A percentile compares a stretch with the other conserved stretches of the same genome.
These are phyloP conservation scores for Macrocentrus cingulum DNA, from an alignment of 1,140 invertebrate species.

Conservation along the genomic window DNA sequence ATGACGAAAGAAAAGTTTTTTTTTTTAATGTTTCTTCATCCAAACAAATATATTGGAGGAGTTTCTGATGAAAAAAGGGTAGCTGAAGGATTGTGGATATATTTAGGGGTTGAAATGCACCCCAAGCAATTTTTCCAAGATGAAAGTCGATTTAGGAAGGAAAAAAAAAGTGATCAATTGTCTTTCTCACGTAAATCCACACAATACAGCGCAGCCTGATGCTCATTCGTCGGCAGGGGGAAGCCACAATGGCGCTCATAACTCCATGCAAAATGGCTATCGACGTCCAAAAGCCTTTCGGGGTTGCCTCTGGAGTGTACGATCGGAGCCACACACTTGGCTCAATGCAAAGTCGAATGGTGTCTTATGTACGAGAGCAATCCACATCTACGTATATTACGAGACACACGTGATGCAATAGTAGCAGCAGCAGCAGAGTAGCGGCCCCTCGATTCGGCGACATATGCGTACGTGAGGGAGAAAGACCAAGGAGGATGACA, in stretches of 20 bases:
- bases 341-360: not conserved
- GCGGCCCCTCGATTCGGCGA: constrained; percentile 20
- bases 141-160: too few relatives aligned
- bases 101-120: too few relatives aligned
- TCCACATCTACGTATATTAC: constrained; percentile 16
- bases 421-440: constrained; percentile 6
- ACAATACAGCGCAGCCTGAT: not conserved
- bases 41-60: too few relatives aligned
- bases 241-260: constrained; percentile 16
- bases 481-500: not conserved
- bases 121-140: too few relatives aligned
- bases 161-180: constrained; percentile 3
- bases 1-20: too few relatives aligned
- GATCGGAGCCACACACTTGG: not conserved
- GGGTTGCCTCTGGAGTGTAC: constrained; percentile 16
- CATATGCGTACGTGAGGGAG: constrained; percentile 29
- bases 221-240: not conserved
- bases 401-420: constrained; percentile 28
- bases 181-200: not conserved
- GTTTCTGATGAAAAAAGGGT: too few relatives aligned
- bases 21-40: too few relatives aligned
- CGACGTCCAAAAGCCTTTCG: not conserved
- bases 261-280: constrained; percentile 26
- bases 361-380: not conserved
- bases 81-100: too few relatives aligned